Base-by-base conservation (phyloP, 2,888 invertebrate species). In the Tetanocera ferruginea region DNA sequence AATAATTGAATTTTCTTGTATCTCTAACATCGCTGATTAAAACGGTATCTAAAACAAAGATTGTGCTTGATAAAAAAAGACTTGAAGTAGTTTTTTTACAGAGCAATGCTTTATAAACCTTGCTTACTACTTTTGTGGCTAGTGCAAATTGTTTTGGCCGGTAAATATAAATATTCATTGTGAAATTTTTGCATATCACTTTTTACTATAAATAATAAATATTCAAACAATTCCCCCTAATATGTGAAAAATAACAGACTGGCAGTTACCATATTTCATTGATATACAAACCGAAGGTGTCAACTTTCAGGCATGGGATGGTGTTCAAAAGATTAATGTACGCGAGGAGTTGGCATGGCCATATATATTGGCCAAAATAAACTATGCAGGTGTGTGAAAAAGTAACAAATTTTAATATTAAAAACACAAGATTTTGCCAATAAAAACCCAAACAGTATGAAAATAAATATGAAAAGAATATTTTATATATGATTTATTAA, bases 341-440 rank as follows among this genome's bases (percentile, higher is more conserved):
- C 57, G 76, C 19, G 85, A 85, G 81, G 84, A 85, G 79, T 66
- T 85, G 28, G 14, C 25, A 5, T 76, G 78, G 28, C 84, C 84
- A n/a, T 82, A 83, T 28, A 81, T 78, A 76, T 73, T 85, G 55
- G 82, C 81, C 1, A 79, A 79, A 78, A 80, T 85, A 6, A 83
- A 83, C 76, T 84, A 83, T 70, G 78, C 77, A 60, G 83, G 85
- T 82, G 23, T 11, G 23, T n/a, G n/a, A 19, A 19, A 9, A 5
- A 17, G 55, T 55, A n/a, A 9, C 2, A 75, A 77, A 55, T 62
- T n/a, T 9, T 49, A 31, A 52, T 25, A 76, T n/a, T 67, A 55
- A 8, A 11, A 31, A 64, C 2, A 28, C n/a, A n/a, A n/a, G n/a
- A n/a, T n/a, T n/a, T 37, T 52, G n/a, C 57, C 17, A 70, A 55